phyloP scores from a whole-genome alignment of 2,797 vertebrate species.

The Xiphophorus birchmanni region DNA sequence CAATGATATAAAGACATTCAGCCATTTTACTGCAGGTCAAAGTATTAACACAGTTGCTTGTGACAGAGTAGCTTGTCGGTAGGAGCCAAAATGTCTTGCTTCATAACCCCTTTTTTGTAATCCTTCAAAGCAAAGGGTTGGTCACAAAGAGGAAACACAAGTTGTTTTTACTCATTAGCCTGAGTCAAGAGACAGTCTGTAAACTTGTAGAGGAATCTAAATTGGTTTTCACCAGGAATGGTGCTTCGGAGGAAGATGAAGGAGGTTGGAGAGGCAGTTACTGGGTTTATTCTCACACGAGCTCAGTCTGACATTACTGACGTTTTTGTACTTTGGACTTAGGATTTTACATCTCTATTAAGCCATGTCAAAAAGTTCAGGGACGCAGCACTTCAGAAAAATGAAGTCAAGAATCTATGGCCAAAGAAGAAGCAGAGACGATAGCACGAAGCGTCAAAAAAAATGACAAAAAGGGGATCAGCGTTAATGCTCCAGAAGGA shows the following conservation, averaged over 20 bases:
- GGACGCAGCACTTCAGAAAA: background rate
- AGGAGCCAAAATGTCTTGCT: conserved; percentile 43
- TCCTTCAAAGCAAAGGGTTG: conserved; percentile 20
- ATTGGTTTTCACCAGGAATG: background rate
- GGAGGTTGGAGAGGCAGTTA: background rate
- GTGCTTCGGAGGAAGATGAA: background rate
- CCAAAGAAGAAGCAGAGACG: conserved; percentile 26
- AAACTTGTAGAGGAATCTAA: background rate
- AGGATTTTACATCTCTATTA: background rate
- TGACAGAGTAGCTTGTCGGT: conserved; percentile 1
- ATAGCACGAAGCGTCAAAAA: conserved; percentile 25
- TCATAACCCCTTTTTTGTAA: conserved; percentile 30
- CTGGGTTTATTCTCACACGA: background rate
- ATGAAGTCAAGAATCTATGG: background rate
- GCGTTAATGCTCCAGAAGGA: conserved; percentile 33
- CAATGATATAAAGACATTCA: background rate
- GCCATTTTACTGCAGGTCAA: background rate
- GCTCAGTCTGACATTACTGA: background rate
- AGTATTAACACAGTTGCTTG: background rate
- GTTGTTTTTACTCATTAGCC: conserved; percentile 2
- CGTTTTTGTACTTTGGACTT: background rate
- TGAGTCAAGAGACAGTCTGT: conserved; percentile 1
- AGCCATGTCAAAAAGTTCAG: background rate
- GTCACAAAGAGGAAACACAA: conserved; percentile 7
- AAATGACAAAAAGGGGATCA: conserved; percentile 44